Percentiles rank a stretch among this genome's conserved stretches.
Evolutionary conservation across 1,140 invertebrate genomes (phyloP).

Genomic region (Drosophila kikkawai): DNA sequence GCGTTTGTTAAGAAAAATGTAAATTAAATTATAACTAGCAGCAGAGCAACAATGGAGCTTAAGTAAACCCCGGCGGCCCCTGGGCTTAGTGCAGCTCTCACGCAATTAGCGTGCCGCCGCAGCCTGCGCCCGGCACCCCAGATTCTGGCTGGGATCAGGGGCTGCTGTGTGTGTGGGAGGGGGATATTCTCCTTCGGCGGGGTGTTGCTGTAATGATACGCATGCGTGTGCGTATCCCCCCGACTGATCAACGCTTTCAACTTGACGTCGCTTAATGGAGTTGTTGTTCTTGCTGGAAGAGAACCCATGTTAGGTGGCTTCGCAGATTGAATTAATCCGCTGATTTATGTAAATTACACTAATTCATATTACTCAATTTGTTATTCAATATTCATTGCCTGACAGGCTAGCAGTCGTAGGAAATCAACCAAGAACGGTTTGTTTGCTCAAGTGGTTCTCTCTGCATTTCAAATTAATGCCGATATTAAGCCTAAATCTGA

Average conservation of each 20-base stretch:
- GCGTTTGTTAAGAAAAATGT: constrained; percentile 68
- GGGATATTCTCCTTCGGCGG: constrained; percentile 3
- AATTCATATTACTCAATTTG: constrained; percentile 81
- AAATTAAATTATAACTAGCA: constrained; percentile 81
- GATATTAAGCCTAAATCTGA: background rate
- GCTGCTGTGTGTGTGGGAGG: constrained; percentile 4
- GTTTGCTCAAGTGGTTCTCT: constrained; percentile 53
- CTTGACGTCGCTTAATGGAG: constrained; percentile 79
- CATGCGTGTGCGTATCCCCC: constrained; percentile 13
- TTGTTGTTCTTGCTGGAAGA: constrained; percentile 57
- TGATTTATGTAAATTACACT: constrained; percentile 83
- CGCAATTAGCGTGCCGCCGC: constrained; percentile 43
- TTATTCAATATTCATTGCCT: constrained; percentile 74
- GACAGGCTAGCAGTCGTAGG: constrained; percentile 8
- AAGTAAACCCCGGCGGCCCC: constrained; percentile 58
- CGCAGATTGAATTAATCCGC: constrained; percentile 77
- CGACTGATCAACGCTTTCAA: constrained; percentile 59
- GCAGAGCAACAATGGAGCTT: constrained; percentile 65
- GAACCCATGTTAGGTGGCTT: constrained; percentile 56
- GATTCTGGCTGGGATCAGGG: constrained; percentile 31
- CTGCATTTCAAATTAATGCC: constrained; percentile 14
- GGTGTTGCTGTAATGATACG: constrained; percentile 59
- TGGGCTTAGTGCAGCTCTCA: constrained; percentile 56
- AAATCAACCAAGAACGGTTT: constrained; percentile 31
- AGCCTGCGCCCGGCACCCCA: constrained; percentile 25